Conservation (phyloP, 2,797 vertebrate species). For the Parauchenoglanis punctatus region DNA sequence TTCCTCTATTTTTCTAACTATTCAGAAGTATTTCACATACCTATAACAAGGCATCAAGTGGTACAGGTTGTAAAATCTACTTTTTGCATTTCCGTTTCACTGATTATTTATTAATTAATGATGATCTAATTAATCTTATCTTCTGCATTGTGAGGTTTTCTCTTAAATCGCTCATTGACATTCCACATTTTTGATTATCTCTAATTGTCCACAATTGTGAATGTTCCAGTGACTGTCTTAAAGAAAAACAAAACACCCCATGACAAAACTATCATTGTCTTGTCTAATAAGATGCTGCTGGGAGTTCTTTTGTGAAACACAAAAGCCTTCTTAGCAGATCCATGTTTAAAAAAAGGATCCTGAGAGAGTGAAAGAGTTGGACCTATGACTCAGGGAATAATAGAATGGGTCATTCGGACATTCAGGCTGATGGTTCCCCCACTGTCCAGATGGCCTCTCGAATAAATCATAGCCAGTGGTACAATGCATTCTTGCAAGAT, state of each 20-base stretch:
- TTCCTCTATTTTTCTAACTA: background rate
- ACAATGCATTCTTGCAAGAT: slow-evolving; percentile 73
- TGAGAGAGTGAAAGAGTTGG: slow-evolving; percentile 67
- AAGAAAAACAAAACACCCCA: slow-evolving; percentile 33
- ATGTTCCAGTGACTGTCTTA: slow-evolving; percentile 30
- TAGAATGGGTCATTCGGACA: slow-evolving; percentile 77
- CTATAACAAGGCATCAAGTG: background rate
- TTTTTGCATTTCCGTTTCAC: background rate
- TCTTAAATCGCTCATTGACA: slow-evolving; percentile 1
- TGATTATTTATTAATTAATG: slow-evolving; percentile 3
- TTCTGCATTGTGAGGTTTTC: background rate
- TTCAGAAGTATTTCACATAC: background rate
- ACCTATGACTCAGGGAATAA: slow-evolving; percentile 75
- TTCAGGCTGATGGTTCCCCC: slow-evolving; percentile 75
- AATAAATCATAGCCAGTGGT: slow-evolving; percentile 75
- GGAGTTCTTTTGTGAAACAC: slow-evolving; percentile 48
- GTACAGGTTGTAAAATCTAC: background rate
- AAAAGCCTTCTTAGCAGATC: slow-evolving; percentile 50
- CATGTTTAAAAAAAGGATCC: slow-evolving; percentile 26
- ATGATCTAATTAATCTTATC: background rate
- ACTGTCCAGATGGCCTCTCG: slow-evolving; percentile 73
- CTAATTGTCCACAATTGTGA: slow-evolving; percentile 34
- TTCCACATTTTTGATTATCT: slow-evolving; percentile 27
- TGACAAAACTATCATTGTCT: slow-evolving; percentile 33
- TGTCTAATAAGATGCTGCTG: slow-evolving; percentile 43